Percentiles rank a stretch among this genome's conserved stretches.
Evolutionary conservation across 2,113 vertebrate species (phyloP).

Genomic region (Bubo blakistoni): DNA sequence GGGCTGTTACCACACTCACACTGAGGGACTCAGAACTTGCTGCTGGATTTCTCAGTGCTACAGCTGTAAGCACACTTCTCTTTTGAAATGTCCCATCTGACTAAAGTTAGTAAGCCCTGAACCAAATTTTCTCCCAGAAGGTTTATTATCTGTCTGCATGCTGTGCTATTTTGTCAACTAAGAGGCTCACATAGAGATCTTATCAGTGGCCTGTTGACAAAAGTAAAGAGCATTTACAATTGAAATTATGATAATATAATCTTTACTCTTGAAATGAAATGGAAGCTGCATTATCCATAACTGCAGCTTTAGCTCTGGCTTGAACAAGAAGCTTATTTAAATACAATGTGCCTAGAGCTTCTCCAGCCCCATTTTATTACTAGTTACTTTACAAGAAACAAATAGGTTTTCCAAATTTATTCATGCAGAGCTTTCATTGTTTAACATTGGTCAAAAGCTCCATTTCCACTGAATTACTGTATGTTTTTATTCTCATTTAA

Average conservation of each 20-base stretch:
- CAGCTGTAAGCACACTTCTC: neutral
- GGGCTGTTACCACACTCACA: neutral
- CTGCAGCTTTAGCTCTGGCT: conserved; percentile 2
- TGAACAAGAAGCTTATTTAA: conserved; percentile 37
- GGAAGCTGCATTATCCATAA: conserved; percentile 9
- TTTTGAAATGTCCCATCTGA: neutral
- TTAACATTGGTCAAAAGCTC: neutral
- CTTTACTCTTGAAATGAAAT: conserved; percentile 35
- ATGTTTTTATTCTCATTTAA: neutral
- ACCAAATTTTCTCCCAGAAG: neutral
- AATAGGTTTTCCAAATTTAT: conserved; percentile 20
- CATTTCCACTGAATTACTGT: neutral
- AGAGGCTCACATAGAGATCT: neutral
- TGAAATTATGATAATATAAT: conserved; percentile 48
- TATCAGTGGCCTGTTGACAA: neutral
- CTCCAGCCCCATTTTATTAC: neutral
- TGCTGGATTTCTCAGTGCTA: neutral
- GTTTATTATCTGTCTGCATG: neutral
- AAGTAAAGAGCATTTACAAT: conserved; percentile 36
- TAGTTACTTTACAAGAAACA: neutral
- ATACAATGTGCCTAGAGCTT: neutral
- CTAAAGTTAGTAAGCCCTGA: neutral
- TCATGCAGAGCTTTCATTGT: neutral
- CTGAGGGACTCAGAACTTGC: neutral
- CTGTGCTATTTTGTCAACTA: neutral